Evolutionary conservation across 2,113 vertebrate species (phyloP), one percentile per base, ranked within the genome.

Genomic region (Nymphicus hollandicus): DNA sequence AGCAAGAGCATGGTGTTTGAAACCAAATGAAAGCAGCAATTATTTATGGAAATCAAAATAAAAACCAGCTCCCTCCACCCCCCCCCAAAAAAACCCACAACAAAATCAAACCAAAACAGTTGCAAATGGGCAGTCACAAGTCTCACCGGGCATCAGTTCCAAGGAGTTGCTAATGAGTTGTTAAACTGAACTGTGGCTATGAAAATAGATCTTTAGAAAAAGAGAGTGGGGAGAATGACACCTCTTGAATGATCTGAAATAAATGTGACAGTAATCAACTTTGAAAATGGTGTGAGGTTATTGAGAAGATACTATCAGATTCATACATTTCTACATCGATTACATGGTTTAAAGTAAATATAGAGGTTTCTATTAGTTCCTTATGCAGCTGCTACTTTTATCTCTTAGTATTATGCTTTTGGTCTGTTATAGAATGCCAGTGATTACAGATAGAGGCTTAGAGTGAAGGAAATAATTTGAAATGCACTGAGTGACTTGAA

Each of bases 111-210:
- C 56, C 56, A 35, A 58, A 58, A 86, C 91, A 95, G 60, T 49
- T 97, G 63, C 3, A 19, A 92, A 94, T 96, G 11, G 53, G 53
- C 73, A 89, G 84, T 91, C 68, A 86, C 76, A 94, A 86, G 88
- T 95, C 95, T 96, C 92, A 96, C 77, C 69, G 95, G 86, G 68
- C 37, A 31, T 92, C 78, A 43, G 28, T 81, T 96, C 56, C 79
- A 94, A 92, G 93, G 86, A 95, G 56, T 80, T 94, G 81, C 69
- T 95, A 96, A 97, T 97, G 94, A 96, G 96, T 97, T 97, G 96
- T 96, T 97, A 97, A 97, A 97, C 47, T 84, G 41, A 95, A 93
- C 91, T 37, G 6, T 96, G 81, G 65, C 50, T 77, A 56, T 71
- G 27, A 84, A 96, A 96, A 96, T 69, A 92, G 55, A 93, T 49